phyloP scores from a whole-genome alignment of 2,113 vertebrate genomes.

The Cephalopholis sonnerati region DNA sequence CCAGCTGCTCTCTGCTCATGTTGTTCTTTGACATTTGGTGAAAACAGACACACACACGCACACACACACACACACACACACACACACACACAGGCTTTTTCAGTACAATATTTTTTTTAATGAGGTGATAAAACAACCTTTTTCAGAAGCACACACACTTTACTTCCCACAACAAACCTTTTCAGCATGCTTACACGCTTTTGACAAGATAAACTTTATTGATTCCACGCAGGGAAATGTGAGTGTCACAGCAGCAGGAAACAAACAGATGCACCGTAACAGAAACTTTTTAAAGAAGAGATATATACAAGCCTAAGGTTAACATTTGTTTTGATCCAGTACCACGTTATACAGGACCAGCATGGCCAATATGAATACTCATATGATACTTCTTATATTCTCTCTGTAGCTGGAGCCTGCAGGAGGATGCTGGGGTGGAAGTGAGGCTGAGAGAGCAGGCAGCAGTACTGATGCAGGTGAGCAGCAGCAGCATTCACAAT shows the following conservation, averaged over 20 bases:
- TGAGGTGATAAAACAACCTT: background rate
- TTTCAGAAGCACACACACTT: background rate
- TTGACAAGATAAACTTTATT: background rate
- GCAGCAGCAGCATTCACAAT: too few relatives aligned
- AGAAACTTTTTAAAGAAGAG: too few relatives aligned
- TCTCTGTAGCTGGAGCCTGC: too few relatives aligned
- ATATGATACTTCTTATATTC: too few relatives aligned
- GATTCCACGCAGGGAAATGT: background rate
- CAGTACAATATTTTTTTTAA: background rate
- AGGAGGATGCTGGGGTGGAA: too few relatives aligned
- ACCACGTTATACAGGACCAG: too few relatives aligned
- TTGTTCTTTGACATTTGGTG: constrained; percentile 39
- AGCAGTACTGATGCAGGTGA: too few relatives aligned
- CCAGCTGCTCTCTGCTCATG: constrained; percentile 35
- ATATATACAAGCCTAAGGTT: too few relatives aligned
- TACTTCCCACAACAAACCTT: background rate
- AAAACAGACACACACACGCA: constrained; percentile 1
- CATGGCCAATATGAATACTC: too few relatives aligned
- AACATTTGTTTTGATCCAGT: too few relatives aligned
- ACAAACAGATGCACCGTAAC: background rate
- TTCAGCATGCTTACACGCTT: background rate
- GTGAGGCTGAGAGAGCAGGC: too few relatives aligned
- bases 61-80: too few relatives aligned
- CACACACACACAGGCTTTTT: background rate
- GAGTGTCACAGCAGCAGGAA: background rate